Evolutionary conservation across 2,113 vertebrate genomes (phyloP).

Genomic region (Paedocypris sp.): DNA sequence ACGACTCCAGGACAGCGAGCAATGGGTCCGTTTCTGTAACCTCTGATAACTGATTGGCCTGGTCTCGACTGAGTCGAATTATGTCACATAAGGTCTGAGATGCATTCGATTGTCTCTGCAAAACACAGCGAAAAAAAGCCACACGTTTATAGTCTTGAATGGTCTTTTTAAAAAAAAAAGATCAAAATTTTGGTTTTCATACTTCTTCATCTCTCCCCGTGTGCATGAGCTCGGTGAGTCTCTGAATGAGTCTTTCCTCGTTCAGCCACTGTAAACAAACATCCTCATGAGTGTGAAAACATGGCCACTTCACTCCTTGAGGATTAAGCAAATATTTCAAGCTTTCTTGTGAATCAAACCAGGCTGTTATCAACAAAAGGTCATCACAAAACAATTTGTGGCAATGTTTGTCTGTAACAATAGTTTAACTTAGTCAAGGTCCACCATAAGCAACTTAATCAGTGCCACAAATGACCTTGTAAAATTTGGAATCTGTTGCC

Average conservation of each 20-base stretch:
- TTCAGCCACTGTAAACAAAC: constrained; percentile 77
- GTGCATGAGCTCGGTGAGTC: constrained; percentile 80
- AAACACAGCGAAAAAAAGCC: constrained; percentile 14
- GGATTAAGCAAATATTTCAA: background rate
- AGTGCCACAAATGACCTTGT: too few species aligned
- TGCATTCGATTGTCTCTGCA: constrained; percentile 90
- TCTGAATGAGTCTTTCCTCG: constrained; percentile 80
- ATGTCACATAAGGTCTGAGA: constrained; percentile 94
- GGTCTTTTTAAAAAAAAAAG: too few species aligned
- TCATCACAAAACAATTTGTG: too few species aligned
- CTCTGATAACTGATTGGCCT: constrained; percentile 81
- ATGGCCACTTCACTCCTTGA: too few species aligned
- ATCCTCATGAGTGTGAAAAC: background rate
- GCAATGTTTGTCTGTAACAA: too few species aligned
- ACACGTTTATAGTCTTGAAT: too few species aligned
- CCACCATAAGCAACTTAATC: too few species aligned
- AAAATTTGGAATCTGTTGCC: too few species aligned
- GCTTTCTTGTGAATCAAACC: too few species aligned
- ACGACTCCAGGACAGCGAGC: constrained; percentile 84
- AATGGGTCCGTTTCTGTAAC: constrained; percentile 75
- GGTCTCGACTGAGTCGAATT: constrained; percentile 87
- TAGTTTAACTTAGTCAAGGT: too few species aligned
- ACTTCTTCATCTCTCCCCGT: constrained; percentile 88
- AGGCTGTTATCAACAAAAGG: too few species aligned
- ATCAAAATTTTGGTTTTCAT: constrained; percentile 41